phyloP scores from a whole-genome alignment of 2,797 vertebrate genomes.

The Arnoldichthys spilopterus region DNA sequence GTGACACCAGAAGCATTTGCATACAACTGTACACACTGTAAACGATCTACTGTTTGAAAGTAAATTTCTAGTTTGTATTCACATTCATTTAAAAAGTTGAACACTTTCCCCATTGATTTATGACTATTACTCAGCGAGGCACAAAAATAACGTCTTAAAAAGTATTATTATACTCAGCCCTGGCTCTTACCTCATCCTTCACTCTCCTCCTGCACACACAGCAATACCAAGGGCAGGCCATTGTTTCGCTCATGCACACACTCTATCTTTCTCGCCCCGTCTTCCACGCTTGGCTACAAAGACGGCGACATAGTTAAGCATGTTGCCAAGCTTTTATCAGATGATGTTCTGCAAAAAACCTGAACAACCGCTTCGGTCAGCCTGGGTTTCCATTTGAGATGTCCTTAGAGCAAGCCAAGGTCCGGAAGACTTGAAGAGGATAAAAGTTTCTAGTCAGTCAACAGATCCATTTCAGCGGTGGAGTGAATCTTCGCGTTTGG shows the following conservation, averaged over 20 bases:
- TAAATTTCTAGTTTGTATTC: too few relatives aligned
- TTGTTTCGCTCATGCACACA: background rate
- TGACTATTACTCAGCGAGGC: too few relatives aligned
- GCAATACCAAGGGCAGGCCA: background rate
- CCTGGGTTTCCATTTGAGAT: background rate
- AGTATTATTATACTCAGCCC: background rate
- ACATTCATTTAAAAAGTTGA: too few relatives aligned
- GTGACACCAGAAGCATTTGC: too few relatives aligned
- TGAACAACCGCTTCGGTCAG: background rate
- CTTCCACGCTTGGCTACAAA: background rate
- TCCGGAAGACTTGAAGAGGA: background rate
- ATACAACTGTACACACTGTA: too few relatives aligned
- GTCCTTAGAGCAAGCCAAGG: background rate
- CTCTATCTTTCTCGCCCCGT: background rate
- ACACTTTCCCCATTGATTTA: too few relatives aligned
- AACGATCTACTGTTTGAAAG: too few relatives aligned
- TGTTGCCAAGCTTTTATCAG: background rate
- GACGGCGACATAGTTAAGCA: background rate
- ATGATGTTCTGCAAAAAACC: background rate
- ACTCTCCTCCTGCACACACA: slow-evolving; percentile 15
- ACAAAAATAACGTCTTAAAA: too few relatives aligned
- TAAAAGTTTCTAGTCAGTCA: too few relatives aligned
- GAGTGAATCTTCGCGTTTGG: background rate
- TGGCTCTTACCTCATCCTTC: slow-evolving; percentile 27
- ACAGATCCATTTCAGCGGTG: background rate